Evolutionary conservation across 2,113 vertebrate species (phyloP), one percentile per base, ranked within the genome.

Genomic region (Noctilio leporinus): DNA sequence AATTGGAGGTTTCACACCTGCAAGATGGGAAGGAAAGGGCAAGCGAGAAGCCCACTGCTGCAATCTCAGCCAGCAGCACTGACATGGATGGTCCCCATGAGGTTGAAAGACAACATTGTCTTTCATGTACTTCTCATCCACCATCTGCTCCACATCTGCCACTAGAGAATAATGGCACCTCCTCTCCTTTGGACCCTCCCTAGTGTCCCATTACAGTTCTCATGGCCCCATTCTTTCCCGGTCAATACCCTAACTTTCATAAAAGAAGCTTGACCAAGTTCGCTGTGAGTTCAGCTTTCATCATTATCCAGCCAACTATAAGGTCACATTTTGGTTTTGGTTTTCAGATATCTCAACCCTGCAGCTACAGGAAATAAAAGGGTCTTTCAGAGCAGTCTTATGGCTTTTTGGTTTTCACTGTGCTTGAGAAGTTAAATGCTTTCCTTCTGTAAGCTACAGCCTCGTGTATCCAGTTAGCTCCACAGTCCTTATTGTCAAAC

Each of bases 181-280:
- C 16, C 28, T 47, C 33, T 30, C 38, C 30, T 73, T n/a, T 33
- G 47, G 30, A 72, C 30, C 35, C 30, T 40, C 45, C 38, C 22
- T 33, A 65, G 47, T 5, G 43, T 17, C n/a, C 35, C 28, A 2
- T 49, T 72, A 43, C 19, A 38, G 5, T 26, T 94, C n/a, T 45
- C 30, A 30, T 4, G 3, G 9, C 24, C 38, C 28, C 5, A 1
- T 49, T 82, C 30, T 77, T 77, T 77, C 59, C 35, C 51, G 73
- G 69, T 49, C 62, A 65, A 30, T 30, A 82, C 1, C 7, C 24
- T 59, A 72, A 73, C 17, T n/a, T 51, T 92, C 57, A 69, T 10
- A 38, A 28, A 80, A 75, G 11, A 88, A 22, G 51, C 30, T 89
- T 67, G 49, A 83, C 69, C 26, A 77, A 76, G 53, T 40, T 94